A percentile compares a stretch with the other conserved stretches of the same genome.
Evolutionary conservation across 2,113 vertebrate species (phyloP).

Genomic region (Siniperca knerii): DNA sequence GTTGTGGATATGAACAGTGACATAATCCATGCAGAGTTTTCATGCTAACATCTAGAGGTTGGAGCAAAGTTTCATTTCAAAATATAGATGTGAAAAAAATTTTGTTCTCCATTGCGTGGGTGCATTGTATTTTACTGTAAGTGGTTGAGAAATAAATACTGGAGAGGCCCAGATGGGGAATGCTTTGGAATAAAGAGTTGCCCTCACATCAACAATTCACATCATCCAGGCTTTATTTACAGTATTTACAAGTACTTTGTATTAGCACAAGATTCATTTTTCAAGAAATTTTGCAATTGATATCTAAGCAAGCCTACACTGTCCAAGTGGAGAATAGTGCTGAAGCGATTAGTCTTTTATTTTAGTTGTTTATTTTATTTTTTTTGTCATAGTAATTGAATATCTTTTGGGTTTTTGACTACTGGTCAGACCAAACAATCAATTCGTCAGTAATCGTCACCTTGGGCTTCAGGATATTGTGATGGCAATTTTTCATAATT

Average conservation of each 20-base stretch:
- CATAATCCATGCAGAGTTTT: background rate
- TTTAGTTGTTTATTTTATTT: too few species aligned
- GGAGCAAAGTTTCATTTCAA: background rate
- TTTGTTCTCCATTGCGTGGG: background rate
- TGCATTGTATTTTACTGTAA: background rate
- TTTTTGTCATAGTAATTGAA: background rate
- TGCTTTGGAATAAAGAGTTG: background rate
- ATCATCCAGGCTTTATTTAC: background rate
- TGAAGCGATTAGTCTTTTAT: too few species aligned
- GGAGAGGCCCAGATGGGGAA: background rate
- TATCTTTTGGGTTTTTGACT: background rate
- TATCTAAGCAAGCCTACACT: background rate
- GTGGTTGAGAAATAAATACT: slow-evolving; percentile 8
- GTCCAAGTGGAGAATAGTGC: background rate
- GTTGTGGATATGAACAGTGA: slow-evolving; percentile 2
- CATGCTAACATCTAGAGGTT: background rate
- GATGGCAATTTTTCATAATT: too few species aligned
- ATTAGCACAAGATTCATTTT: background rate
- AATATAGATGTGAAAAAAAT: slow-evolving; percentile 20
- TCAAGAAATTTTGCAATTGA: background rate
- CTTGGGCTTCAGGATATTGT: too few species aligned
- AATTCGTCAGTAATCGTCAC: too few species aligned
- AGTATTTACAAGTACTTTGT: background rate
- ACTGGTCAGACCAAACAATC: too few species aligned
- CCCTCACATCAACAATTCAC: background rate